phyloP scores from a whole-genome alignment of 2,888 invertebrate species.

The Meteorus colon region DNA sequence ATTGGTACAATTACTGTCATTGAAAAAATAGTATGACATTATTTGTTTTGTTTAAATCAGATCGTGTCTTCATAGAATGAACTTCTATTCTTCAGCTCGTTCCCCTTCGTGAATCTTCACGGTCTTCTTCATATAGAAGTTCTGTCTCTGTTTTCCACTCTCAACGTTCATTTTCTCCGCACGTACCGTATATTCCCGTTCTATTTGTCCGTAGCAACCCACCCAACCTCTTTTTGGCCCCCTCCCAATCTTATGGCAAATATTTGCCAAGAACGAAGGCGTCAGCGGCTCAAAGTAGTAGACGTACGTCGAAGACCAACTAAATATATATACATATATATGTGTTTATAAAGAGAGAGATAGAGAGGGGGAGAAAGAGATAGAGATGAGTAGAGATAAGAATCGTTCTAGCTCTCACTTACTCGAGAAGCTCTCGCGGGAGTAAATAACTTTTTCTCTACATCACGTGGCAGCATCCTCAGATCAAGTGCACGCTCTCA shows the following conservation, averaged over 20 bases:
- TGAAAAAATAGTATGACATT: too few species aligned
- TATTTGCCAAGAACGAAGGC: constrained; percentile 55
- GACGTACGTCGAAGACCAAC: not conserved
- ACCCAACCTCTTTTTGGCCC: constrained; percentile 50
- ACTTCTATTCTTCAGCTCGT: too few species aligned
- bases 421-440: constrained; percentile 28
- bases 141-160: constrained; percentile 48
- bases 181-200: constrained; percentile 57
- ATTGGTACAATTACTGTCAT: too few species aligned
- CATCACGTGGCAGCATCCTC: constrained; percentile 39
- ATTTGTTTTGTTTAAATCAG: too few species aligned
- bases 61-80: too few species aligned
- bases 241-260: constrained; percentile 57
- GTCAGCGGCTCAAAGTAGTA: constrained; percentile 18
- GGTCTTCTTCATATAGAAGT: not conserved
- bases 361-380: not conserved
- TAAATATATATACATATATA: not conserved
- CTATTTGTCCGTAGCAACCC: constrained; percentile 55
- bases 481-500: constrained; percentile 27
- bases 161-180: constrained; percentile 55
- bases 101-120: not conserved
- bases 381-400: not conserved
- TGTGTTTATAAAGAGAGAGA: constrained; percentile 4
- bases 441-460: constrained; percentile 53
- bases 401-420: constrained; percentile 23